Evolutionary conservation across 2,797 vertebrate genomes (phyloP), one percentile per base, ranked within the genome.

Genomic region (Gymnodraco acuticeps): DNA sequence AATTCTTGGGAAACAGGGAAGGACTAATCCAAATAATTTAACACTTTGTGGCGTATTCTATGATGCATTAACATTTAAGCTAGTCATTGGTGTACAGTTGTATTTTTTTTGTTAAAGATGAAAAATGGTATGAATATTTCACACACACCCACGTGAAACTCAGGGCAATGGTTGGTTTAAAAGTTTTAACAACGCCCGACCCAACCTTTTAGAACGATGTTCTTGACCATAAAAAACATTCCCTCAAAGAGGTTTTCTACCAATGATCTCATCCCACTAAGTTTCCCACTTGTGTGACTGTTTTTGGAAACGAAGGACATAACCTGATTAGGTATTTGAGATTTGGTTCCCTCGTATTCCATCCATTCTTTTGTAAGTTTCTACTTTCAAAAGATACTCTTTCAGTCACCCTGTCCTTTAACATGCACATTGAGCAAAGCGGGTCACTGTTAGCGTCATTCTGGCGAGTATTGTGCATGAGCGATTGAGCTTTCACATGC

Each of bases 401-500:
- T 71, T 72, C 47, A 31, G 43, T 61, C 70, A 70, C 65, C 47
- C 16, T 68, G 56, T 77, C 68, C 68, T 73, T 76, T 70, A 66
- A 73, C 33, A 61, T 60, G 53, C 46, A 56, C 27, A 67, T 4
- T 48, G 83, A 80, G 82, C 70, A 77, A 16, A 84, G 78, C 81
- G 81, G 83, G 88, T 85, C 71, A 64, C 33, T 20, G 70, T 63
- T 23, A 53, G 80, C 53, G 61, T 81, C 78, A 77, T 48, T 62
- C 71, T 66, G 77, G 45, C 38, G 45, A 73, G 73, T 56, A 63
- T 63, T 70, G 78, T 71, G 85, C 81, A 78, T 38, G 68, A 61
- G 62, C 80, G 77, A 54, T 76, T 9, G 12, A 78, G 83, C 74
- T 47, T 81, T 84, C 86, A 70, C 85, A 88, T 89, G 86, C 87